Percentiles rank a stretch among this genome's conserved stretches.
phyloP scores from a whole-genome alignment of 2,113 vertebrate genomes.

The Haemorhous mexicanus region DNA sequence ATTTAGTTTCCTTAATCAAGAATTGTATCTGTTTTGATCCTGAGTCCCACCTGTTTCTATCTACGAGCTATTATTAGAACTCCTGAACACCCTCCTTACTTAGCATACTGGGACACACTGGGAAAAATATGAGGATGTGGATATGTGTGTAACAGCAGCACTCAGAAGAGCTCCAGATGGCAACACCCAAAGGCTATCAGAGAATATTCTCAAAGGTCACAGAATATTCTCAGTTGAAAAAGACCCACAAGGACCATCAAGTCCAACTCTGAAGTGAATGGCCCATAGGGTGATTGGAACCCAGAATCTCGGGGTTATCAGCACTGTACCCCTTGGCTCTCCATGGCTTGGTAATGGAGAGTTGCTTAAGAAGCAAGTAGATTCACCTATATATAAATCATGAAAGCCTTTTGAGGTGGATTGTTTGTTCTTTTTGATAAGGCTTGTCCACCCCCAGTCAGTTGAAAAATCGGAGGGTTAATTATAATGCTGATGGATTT shows the following conservation, averaged over 20 bases:
- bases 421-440: background rate
- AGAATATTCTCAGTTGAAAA: background rate
- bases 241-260: background rate
- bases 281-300: too few species aligned
- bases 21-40: background rate
- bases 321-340: too few species aligned
- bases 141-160: accelerated
- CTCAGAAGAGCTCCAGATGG: background rate
- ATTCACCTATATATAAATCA: background rate
- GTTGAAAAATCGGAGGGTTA: background rate
- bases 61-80: background rate
- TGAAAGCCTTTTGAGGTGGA: background rate
- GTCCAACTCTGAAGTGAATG: background rate
- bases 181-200: background rate
- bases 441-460: background rate
- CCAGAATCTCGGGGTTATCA: background rate
- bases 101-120: background rate
- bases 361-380: background rate
- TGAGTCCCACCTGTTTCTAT: background rate
- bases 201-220: too few species aligned
- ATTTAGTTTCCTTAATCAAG: background rate
- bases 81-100: background rate
- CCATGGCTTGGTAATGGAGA: background rate
- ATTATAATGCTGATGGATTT: background rate
- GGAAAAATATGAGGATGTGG: background rate